Evolutionary conservation across 2,888 invertebrate genomes (phyloP), one percentile per base, ranked within the genome.

Genomic region (Exocentrus adspersus): DNA sequence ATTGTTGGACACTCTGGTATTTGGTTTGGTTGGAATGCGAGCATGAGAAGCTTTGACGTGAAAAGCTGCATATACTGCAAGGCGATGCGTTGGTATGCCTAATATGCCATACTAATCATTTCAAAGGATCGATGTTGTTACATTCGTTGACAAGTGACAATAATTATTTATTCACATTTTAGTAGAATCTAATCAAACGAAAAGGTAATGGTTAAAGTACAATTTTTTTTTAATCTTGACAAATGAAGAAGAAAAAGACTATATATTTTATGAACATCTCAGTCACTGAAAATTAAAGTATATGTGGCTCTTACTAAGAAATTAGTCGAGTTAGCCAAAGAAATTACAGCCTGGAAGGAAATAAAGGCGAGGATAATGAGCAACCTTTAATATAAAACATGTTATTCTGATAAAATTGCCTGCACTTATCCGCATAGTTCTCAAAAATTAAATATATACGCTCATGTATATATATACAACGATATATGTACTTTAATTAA

Each of bases 331-430:
- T 16, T 10, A 46, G 16, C 21, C 12, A 7, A 28, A 50, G 46
- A 62, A 62, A 62, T 57, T 57, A 51, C 17, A 57, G 51, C 17
- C 43, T 43, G 19, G 1, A n/a, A 48, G 37, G 28, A 54, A 56
- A 46, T 48, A 51, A 43, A 37, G 6, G 16, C 20, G n/a, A 57
- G n/a, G n/a, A 45, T 42, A 17, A 51, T 45, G 57, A 16, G 28
- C 32, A 5, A 24, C 20, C 32, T 62, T 62, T 51, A 62, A 43
- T 57, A 14, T 43, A 32, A 57, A 62, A 51, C 37, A 50, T 30
- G 43, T 57, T 43, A 57, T 62, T 53, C 30, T 30, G 16, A 21
- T 19, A 42, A 41, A 51, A 62, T 51, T 62, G 43, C 21, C 24
- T 50, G 9, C 50, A 43, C 51, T 57, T 57, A 57, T 62, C 16